phyloP scores from a whole-genome alignment of 1,140 invertebrate genomes.

The Neoseiulus cucumeris region DNA sequence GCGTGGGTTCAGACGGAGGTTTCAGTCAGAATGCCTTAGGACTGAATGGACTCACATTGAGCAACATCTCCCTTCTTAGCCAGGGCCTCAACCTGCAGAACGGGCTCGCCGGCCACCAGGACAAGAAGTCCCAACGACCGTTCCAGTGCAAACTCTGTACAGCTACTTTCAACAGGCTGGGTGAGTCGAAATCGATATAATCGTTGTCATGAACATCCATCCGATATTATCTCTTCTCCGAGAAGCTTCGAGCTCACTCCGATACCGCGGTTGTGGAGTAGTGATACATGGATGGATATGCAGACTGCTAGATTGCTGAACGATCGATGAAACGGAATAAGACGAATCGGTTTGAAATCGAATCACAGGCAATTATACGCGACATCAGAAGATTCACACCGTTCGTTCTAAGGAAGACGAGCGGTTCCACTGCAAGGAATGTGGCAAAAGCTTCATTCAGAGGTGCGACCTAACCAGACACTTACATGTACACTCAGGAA shows the following conservation, averaged over 20 bases:
- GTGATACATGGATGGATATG: no score
- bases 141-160: constrained; percentile 31
- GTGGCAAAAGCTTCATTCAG: constrained; percentile 25
- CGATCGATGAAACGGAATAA: no score
- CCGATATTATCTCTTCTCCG: no score
- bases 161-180: constrained; percentile 23
- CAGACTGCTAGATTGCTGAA: no score
- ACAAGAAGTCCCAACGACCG: constrained; percentile 23
- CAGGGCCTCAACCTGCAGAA: not conserved
- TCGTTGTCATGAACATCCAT: no score
- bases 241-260: no score
- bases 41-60: not conserved
- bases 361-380: constrained; percentile 17
- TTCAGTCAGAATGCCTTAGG: not conserved
- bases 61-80: constrained; percentile 1
- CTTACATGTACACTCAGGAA: constrained; percentile 24
- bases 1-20: not conserved
- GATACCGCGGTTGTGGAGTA: no score
- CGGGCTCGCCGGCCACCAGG: not conserved
- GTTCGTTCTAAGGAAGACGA: constrained; percentile 19
- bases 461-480: constrained; percentile 27
- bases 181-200: not conserved
- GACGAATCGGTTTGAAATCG: no score
- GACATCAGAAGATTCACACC: constrained; percentile 21
- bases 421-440: constrained; percentile 23